Base-by-base conservation (phyloP, 2,113 vertebrate genomes). In the Trogon surrucura region DNA sequence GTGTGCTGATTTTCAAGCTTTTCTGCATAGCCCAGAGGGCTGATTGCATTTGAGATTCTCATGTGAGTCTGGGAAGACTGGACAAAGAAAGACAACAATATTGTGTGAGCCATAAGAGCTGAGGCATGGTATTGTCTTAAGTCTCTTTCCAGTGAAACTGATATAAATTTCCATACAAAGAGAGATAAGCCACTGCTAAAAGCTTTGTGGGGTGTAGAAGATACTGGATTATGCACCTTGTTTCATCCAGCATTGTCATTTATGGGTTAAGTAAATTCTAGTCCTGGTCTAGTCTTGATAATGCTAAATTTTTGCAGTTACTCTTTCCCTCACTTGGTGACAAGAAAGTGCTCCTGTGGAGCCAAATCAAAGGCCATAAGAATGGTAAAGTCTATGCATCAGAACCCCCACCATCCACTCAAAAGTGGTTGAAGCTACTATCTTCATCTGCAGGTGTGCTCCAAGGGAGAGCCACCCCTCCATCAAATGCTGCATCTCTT, bases 11-110 rank as follows among this genome's bases (percentile, higher is more conserved):
- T 94, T 93, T 91, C 54, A 88, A 85, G 80, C 16, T 94, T 85
- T 90, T 83, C 75, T 91, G 69, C 73, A 65, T 72, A 87, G 23
- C 53, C 23, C 11, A 11, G 47, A 69, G 20, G 36, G 56, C 44
- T 92, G 93, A 94, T 95, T 80, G 57, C 80, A 93, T 96, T 77
- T 92, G 64, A 74, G 92, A 91, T 94, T 96, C 88, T 69, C 75
- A 67, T 1, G 0, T 73, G 62, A 93, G 83, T 61, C 65, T 48
- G 51, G 72, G 70, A 92, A 41, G 41, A 53, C 45, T 17, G 36
- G 30, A 77, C 89, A 66, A 92, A 93, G 77, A 88, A 81, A 78
- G 72, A 61, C 77, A 73, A 70, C 74, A 94, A 92, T 93, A 85
- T 8, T 72, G 47, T 65, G 51, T 65, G 65, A 91, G 45, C 79